Evolutionary conservation across 2,113 vertebrate species (phyloP).

Genomic region (Nycticorax nycticorax): DNA sequence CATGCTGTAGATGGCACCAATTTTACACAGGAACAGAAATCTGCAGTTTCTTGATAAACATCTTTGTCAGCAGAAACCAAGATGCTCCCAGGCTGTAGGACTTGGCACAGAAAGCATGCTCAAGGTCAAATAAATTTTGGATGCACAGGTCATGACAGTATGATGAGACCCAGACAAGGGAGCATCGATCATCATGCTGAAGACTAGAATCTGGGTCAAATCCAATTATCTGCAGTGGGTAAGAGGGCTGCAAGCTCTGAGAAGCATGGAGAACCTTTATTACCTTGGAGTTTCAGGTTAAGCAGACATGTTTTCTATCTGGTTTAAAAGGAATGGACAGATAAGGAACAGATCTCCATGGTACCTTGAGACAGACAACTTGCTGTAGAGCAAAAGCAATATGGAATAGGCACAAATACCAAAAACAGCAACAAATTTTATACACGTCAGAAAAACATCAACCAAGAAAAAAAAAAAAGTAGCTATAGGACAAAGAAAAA

Average conservation of each 20-base stretch:
- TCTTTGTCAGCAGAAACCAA: constrained; percentile 23
- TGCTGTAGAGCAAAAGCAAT: background rate
- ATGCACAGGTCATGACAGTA: constrained; percentile 1
- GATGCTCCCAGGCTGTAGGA: background rate
- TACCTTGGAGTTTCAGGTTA: background rate
- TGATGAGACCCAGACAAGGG: background rate
- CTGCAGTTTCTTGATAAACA: background rate
- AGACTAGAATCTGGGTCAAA: constrained; percentile 19
- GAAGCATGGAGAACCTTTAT: background rate
- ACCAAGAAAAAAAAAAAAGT: background rate
- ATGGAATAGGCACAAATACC: background rate
- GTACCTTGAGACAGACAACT: background rate
- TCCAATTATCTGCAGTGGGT: background rate
- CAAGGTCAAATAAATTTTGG: constrained; percentile 45
- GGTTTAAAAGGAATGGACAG: background rate
- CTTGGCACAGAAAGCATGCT: background rate
- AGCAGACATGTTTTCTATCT: background rate
- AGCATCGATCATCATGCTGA: constrained; percentile 42
- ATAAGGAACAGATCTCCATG: background rate
- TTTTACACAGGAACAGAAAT: background rate
- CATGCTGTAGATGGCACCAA: background rate
- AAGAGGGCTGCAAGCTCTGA: background rate
- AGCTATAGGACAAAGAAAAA: background rate
- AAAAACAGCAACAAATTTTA: background rate
- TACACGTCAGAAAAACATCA: background rate